These are phyloP conservation scores for Hydractinia symbiolongicarpus DNA, from an alignment of 30 jellyfish, hydroid and myxozoan genomes.

Conservation along the genomic window DNA sequence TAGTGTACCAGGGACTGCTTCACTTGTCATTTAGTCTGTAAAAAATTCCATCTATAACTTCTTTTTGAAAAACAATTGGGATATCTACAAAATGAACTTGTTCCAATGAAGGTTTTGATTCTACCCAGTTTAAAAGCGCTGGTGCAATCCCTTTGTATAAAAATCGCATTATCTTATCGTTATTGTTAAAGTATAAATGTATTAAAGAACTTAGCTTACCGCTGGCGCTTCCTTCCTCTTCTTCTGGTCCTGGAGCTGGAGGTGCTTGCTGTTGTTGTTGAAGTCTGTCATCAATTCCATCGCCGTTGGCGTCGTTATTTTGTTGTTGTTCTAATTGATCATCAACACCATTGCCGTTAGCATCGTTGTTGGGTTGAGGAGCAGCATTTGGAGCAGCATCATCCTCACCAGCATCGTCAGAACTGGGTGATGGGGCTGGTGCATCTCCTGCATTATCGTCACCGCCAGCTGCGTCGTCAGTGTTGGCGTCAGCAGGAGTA, in stretches of 20 bases:
- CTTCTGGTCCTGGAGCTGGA: constrained; percentile 37
- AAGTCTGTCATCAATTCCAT: constrained; percentile 26
- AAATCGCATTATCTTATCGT: neutral
- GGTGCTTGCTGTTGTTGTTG: constrained; percentile 12
- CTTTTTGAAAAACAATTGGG: too few relatives aligned
- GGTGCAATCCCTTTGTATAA: neutral
- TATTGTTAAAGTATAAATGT: neutral
- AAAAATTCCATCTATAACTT: too few relatives aligned
- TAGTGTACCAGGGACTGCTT: too few relatives aligned
- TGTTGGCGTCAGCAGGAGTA: constrained; percentile 13
- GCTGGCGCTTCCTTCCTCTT: constrained; percentile 31
- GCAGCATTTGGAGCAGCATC: constrained; percentile 20
- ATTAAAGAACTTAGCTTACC: constrained; percentile 12
- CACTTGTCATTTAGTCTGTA: too few relatives aligned
- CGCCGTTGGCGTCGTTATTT: neutral
- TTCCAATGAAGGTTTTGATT: too few relatives aligned
- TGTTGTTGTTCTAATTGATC: neutral
- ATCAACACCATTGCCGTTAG: too few relatives aligned
- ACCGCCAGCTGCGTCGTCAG: constrained; percentile 22
- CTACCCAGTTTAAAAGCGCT: too few relatives aligned
- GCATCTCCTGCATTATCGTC: constrained; percentile 30
- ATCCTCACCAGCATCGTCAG: constrained; percentile 16
- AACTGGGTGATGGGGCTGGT: constrained; percentile 31
- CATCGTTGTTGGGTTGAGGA: constrained; percentile 18
- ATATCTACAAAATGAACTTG: too few relatives aligned